Evolutionary conservation across 2,888 invertebrate genomes (phyloP).

Genomic region (Amblyjoppa proteus): DNA sequence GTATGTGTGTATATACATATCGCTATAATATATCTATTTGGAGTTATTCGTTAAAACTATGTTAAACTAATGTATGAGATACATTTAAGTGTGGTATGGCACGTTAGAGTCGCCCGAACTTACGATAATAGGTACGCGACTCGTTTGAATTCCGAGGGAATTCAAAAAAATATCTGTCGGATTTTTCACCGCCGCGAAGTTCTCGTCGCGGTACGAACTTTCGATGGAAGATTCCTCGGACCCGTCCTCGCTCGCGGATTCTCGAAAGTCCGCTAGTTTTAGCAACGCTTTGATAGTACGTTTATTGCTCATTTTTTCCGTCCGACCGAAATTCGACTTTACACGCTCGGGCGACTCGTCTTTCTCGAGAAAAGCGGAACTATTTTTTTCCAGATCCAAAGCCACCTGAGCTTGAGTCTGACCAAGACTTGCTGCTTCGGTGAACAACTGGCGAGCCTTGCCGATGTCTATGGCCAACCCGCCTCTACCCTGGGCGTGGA

Average conservation of each 20-base stretch:
- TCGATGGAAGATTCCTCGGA: constrained; percentile 7
- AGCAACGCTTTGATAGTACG: constrained; percentile 21
- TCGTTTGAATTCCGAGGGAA: constrained; percentile 73
- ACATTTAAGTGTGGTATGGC: constrained; percentile 68
- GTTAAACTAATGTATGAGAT: constrained; percentile 7
- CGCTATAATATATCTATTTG: constrained; percentile 34
- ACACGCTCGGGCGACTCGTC: background rate
- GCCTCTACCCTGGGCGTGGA: constrained; percentile 89
- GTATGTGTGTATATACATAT: constrained; percentile 4
- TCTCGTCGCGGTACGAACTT: constrained; percentile 36
- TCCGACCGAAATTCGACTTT: constrained; percentile 16
- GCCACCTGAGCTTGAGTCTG: constrained; percentile 87
- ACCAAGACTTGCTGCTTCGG: constrained; percentile 87
- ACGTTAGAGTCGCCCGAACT: constrained; percentile 60
- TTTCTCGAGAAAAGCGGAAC: background rate
- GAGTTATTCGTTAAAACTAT: constrained; percentile 45
- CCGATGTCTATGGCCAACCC: constrained; percentile 86
- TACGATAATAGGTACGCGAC: constrained; percentile 67
- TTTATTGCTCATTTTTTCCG: constrained; percentile 33
- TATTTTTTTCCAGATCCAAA: constrained; percentile 79
- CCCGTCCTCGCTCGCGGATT: background rate
- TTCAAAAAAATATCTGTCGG: constrained; percentile 75
- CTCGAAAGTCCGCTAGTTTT: constrained; percentile 6
- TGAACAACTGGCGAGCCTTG: constrained; percentile 86
- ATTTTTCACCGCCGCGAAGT: constrained; percentile 57